Base-by-base conservation (phyloP, 2,113 vertebrate genomes). In the Eleginops maclovinus region DNA sequence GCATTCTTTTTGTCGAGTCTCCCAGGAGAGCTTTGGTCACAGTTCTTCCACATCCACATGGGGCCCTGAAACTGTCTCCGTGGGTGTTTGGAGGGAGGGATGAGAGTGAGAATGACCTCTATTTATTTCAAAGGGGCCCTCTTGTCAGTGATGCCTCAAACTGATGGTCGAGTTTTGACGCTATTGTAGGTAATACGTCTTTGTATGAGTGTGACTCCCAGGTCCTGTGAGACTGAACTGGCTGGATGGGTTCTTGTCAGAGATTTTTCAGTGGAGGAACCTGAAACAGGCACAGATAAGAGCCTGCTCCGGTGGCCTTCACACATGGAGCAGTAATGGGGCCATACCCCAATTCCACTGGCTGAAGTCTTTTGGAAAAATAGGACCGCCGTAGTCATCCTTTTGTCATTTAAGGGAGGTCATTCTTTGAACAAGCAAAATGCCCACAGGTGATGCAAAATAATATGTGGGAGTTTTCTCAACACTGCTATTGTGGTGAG, bases 101-200 rank as follows among this genome's bases (percentile, higher is more conserved):
- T 31, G 62, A 44, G 65, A 73, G 70, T 75, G 79, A 74, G 78
- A 75, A 77, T 90, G 74, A 88, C 90, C 91, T 89, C 88, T 78
- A 84, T 93, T 93, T 93, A 85, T 91, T 92, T 87, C 50, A 41
- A 83, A 54, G 63, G 75, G 80, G 79, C 49, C 61, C 79, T 70
- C 72, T 80, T 87, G 89, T 90, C 88, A 75, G 63, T 2, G 54
- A 53, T 28, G 87, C 82, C 71, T 69, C 84, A 82, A 81, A 87
- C 81, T 88, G 91, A 91, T 83, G 75, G 86, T 71, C 68, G 79
- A 80, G 87, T 91, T 91, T 84, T 67, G 84, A 81, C 73, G 68
- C 78, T 74, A 80, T 21, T 51, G 75, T 55, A 83, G 89, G 91
- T 89, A 88, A 89, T 77, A 78, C 71, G 49, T 83, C 77, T 87